phyloP scores from a whole-genome alignment of 1,140 invertebrate genomes.

The Formica selysi region DNA sequence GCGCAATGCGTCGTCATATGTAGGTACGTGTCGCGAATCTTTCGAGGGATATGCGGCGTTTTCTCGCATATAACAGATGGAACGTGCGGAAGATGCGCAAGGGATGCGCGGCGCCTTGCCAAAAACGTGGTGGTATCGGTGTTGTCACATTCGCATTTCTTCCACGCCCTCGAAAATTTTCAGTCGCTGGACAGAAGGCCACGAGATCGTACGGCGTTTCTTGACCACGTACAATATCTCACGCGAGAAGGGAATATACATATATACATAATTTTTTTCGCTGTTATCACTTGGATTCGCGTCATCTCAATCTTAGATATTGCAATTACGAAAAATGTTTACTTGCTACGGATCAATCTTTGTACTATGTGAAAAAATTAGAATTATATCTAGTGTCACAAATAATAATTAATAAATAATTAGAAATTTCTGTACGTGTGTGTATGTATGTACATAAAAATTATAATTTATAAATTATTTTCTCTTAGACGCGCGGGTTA shows the following conservation, averaged over 20 bases:
- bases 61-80: not conserved
- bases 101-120: constrained; percentile 75
- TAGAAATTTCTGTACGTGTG: not conserved
- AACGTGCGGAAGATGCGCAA: too few species aligned
- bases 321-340: not conserved
- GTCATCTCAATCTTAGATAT: not conserved
- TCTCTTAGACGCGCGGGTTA: not conserved
- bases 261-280: not conserved
- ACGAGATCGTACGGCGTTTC: constrained; percentile 35
- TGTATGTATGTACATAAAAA: not conserved
- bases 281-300: not conserved
- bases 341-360: not conserved
- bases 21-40: constrained; percentile 56
- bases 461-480: not conserved
- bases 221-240: constrained; percentile 10
- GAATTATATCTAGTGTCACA: not conserved
- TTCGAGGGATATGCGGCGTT: constrained; percentile 41
- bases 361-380: not conserved
- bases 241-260: not conserved
- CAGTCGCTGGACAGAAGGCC: constrained; percentile 49
- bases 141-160: constrained; percentile 26
- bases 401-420: not conserved
- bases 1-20: not conserved
- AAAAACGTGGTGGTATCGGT: constrained; percentile 65
- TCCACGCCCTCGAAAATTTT: constrained; percentile 44